A percentile compares a stretch with the other conserved stretches of the same genome.
Conservation (phyloP, 2,888 invertebrate genomes). For the Uropetala carovei region DNA sequence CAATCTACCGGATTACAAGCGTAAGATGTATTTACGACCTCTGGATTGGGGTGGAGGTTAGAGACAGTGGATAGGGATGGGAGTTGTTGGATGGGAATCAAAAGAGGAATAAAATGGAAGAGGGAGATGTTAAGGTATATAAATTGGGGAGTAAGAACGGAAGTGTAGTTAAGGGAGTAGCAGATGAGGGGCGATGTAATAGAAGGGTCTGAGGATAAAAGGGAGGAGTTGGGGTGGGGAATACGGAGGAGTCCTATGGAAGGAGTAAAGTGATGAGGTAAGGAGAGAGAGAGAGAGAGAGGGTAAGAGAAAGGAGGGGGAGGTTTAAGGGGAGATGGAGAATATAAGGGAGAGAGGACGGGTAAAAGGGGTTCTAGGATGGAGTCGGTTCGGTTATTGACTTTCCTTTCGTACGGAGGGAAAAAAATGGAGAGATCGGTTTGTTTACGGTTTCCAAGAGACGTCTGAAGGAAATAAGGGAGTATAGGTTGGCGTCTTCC, state of each 20-base stretch:
- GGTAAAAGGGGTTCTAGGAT: too few species aligned
- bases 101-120: too few species aligned
- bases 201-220: background rate
- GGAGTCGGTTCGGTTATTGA: too few species aligned
- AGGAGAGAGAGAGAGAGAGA: background rate
- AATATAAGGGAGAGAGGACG: background rate
- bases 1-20: background rate
- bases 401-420: too few species aligned
- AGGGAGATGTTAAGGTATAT: background rate
- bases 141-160: background rate
- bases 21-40: background rate
- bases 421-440: too few species aligned
- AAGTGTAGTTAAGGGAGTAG: background rate
- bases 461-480: too few species aligned
- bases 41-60: background rate
- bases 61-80: background rate
- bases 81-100: background rate
- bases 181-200: background rate
- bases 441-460: too few species aligned
- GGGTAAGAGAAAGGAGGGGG: background rate
- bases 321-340: background rate
- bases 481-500: too few species aligned
- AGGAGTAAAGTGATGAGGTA: background rate
- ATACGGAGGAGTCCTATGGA: background rate
- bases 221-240: background rate